A percentile compares a stretch with the other conserved stretches of the same genome.
Evolutionary conservation across 2,797 vertebrate genomes (phyloP).

Genomic region (Otus scops): DNA sequence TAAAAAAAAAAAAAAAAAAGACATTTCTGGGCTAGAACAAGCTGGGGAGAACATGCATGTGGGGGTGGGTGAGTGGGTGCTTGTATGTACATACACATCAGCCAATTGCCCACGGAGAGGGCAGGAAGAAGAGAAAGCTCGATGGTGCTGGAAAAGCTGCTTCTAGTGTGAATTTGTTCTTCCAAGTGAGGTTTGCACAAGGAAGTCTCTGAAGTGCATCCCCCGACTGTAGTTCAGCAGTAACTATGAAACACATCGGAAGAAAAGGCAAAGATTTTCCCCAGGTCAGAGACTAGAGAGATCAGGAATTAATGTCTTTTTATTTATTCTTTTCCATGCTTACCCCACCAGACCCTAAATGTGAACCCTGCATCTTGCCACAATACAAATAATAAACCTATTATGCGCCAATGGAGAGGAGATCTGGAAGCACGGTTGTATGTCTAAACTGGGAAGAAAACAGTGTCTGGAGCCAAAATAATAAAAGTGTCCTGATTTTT

Average conservation of each 20-base stretch:
- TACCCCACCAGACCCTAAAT: background rate
- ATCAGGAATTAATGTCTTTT: background rate
- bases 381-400: background rate
- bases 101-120: background rate
- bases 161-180: background rate
- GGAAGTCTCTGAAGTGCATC: background rate
- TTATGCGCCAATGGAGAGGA: background rate
- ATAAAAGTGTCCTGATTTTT: background rate
- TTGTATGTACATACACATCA: background rate
- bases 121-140: background rate
- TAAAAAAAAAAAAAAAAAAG: background rate
- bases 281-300: background rate
- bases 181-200: background rate
- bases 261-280: background rate
- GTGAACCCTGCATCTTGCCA: background rate
- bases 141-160: background rate
- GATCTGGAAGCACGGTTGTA: background rate
- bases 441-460: conserved; percentile 17
- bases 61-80: fast-evolving
- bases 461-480: background rate
- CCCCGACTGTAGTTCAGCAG: background rate
- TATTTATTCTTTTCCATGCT: background rate
- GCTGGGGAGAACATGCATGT: background rate
- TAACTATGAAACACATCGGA: background rate
- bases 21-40: background rate